Evolutionary conservation across 2,797 vertebrate species (phyloP).

Genomic region (Trichosurus vulpecula): DNA sequence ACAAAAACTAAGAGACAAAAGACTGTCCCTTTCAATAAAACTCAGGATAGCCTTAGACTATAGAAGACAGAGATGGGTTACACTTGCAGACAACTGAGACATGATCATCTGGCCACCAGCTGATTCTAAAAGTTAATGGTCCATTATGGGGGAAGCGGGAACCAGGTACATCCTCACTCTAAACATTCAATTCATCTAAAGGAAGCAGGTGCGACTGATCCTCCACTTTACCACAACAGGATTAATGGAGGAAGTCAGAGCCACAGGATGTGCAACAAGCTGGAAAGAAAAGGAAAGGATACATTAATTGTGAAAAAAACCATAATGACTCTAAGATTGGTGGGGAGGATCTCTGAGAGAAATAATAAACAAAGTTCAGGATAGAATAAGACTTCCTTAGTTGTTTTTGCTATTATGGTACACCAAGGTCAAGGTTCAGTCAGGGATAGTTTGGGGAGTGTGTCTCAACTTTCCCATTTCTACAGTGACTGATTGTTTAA

Average conservation of each 20-base stretch:
- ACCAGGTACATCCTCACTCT: conserved; percentile 24
- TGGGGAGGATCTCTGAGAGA: conserved; percentile 19
- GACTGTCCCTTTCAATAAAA: background rate
- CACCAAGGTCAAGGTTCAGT: conserved; percentile 21
- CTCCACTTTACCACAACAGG: conserved; percentile 13
- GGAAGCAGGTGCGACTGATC: conserved; percentile 22
- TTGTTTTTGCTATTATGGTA: conserved; percentile 47
- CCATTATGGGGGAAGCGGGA: background rate
- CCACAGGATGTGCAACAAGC: conserved; percentile 7
- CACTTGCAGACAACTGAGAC: background rate
- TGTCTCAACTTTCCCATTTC: background rate
- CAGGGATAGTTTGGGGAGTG: background rate
- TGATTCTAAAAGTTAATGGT: conserved; percentile 28
- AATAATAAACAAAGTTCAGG: conserved; percentile 48
- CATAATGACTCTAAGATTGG: background rate
- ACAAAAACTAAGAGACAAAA: background rate
- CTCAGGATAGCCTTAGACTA: background rate
- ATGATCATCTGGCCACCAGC: background rate
- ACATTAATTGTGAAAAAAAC: background rate
- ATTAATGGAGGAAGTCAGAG: conserved; percentile 35
- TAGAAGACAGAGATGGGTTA: background rate
- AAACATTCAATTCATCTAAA: conserved; percentile 37
- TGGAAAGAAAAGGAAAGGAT: conserved; percentile 43
- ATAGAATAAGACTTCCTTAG: conserved; percentile 50
- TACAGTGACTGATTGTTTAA: background rate